Percentiles rank a stretch among this genome's conserved stretches.
Conservation (phyloP, 2,797 vertebrate species). For the Pseudochirops cupreus region DNA sequence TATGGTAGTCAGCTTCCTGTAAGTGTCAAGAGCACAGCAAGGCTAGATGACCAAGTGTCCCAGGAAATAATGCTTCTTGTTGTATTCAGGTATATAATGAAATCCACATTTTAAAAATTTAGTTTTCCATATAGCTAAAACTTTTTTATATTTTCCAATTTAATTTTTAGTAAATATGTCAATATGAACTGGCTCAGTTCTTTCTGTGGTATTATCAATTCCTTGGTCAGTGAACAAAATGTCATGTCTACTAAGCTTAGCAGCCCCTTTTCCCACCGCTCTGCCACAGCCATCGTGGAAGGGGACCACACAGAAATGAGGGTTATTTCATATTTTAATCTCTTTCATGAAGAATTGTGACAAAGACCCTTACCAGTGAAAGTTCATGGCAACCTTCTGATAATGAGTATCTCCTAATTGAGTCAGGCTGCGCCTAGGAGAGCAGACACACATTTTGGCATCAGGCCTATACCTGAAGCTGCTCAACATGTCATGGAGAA, state of each 20-base stretch:
- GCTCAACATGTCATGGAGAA: background rate
- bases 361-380: background rate
- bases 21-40: background rate
- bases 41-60: too few relatives aligned
- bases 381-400: background rate
- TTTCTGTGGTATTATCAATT: too few relatives aligned
- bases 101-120: too few relatives aligned
- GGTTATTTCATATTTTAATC: background rate
- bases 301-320: too few relatives aligned
- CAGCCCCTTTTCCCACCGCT: background rate
- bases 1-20: too few relatives aligned
- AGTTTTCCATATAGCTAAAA: too few relatives aligned
- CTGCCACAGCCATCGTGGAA: background rate
- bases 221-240: background rate
- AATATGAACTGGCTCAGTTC: too few relatives aligned
- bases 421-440: background rate
- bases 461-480: background rate
- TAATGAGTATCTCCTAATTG: background rate
- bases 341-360: background rate
- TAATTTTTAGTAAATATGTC: too few relatives aligned
- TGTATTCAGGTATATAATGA: too few relatives aligned
- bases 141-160: too few relatives aligned
- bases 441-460: background rate
- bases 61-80: too few relatives aligned
- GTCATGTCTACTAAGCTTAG: too few relatives aligned